Percentiles rank a stretch among this genome's conserved stretches.
These are phyloP conservation scores for Diplodus puntazzo DNA, from an alignment of 2,797 vertebrate genomes.

Conservation along the genomic window DNA sequence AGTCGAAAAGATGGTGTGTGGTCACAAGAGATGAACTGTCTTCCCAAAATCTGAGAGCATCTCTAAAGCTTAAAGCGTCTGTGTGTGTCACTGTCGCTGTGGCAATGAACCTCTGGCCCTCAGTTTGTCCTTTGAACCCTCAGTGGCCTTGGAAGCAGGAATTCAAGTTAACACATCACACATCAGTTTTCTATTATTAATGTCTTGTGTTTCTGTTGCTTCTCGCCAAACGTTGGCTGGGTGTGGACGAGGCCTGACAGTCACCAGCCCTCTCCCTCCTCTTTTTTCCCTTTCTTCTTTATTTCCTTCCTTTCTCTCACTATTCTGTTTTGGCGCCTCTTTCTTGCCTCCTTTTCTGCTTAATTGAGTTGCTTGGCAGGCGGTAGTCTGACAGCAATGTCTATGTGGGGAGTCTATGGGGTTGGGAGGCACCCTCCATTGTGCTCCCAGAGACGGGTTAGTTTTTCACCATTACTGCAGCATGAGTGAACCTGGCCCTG, in stretches of 20 bases:
- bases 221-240: constrained; percentile 78
- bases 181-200: constrained; percentile 71
- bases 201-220: constrained; percentile 64
- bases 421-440: constrained; percentile 90
- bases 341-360: constrained; percentile 93
- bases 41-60: constrained; percentile 39
- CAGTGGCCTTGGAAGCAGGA: constrained; percentile 86
- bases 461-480: constrained; percentile 98
- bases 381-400: constrained; percentile 93
- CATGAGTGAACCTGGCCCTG: constrained; percentile 91
- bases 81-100: too few species aligned
- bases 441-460: constrained; percentile 96
- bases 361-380: constrained; percentile 99
- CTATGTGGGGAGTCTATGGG: constrained; percentile 96
- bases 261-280: constrained; percentile 87
- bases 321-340: constrained; percentile 84
- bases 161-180: constrained; percentile 92
- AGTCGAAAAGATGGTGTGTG: constrained; percentile 54
- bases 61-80: too few species aligned
- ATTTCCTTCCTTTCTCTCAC: constrained; percentile 74
- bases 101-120: constrained; percentile 86
- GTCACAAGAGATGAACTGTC: constrained; percentile 39
- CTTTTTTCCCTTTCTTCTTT: constrained; percentile 79
- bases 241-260: constrained; percentile 88
- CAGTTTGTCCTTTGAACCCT: constrained; percentile 85